Evolutionary conservation across 2,113 vertebrate genomes (phyloP), one percentile per base, ranked within the genome.

Genomic region (Vidua macroura): DNA sequence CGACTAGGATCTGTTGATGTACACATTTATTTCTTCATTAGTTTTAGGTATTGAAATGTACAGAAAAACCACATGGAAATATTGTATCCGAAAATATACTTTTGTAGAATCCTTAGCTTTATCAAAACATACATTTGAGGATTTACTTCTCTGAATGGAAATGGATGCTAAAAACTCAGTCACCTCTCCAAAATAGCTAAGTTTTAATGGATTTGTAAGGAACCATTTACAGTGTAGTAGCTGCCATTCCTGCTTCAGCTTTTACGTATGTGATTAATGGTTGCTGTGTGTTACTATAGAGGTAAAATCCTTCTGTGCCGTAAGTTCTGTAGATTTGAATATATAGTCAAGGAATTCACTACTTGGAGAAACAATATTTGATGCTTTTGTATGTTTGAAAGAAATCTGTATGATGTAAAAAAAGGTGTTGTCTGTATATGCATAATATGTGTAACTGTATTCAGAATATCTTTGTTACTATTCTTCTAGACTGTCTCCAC

Each of bases 401-500:
- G 68, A 67, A 22, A 27, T 7, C 4, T 7, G 6, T 22, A 22
- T 41, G 11, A 43, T 48, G 49, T 48, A 2, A 53, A 35, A 28
- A 51, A 60, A 13, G 1, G 6, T 48, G 4, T 5, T 51, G 41
- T n/a, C 23, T n/a, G 2, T 49, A 12, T 44, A 9, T 63, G 16
- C 8, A 6, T 66, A 56, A 27, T 37, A 15, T 1, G 8, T 0
- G 0, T 62, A 39, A 48, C 30, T 64, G 53, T 4, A 10, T 18
- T 60, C 5, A 35, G 19, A 44, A 5, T 33, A 9, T n/a, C 15
- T 59, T 35, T 58, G 17, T 62, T 48, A 8, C 15, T 64, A 11
- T 13, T 59, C 0, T 48, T 52, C 4, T 37, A 24, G 31, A 10
- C 24, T 15, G 6, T 74, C 24, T 74, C 30, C 15, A 37, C 20